These are phyloP conservation scores for Galeruca laticollis DNA, from an alignment of 2,888 invertebrate species.

Conservation along the genomic window DNA sequence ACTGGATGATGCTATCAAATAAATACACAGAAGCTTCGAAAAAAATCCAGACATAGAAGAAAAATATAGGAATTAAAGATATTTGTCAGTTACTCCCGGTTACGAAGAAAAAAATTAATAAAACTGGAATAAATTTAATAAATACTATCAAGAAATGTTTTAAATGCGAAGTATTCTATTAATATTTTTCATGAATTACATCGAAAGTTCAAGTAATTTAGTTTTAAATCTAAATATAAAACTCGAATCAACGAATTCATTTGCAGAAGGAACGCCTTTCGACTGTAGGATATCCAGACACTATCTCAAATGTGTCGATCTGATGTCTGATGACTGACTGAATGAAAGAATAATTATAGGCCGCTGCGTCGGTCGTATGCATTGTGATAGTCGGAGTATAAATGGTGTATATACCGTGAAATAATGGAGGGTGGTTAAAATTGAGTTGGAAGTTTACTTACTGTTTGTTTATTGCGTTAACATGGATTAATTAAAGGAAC, in stretches of 20 bases:
- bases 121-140: no score
- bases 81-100: no score
- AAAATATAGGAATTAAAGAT: no score
- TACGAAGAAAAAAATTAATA: no score
- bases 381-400: constrained; percentile 58
- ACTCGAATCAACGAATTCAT: constrained; percentile 1
- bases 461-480: constrained; percentile 53
- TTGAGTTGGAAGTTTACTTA: constrained; percentile 30
- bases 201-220: background rate
- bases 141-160: no score
- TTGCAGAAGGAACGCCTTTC: constrained; percentile 14
- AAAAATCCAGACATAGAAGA: no score
- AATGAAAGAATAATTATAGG: constrained; percentile 65
- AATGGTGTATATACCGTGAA: constrained; percentile 53
- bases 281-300: constrained; percentile 18
- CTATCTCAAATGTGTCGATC: constrained; percentile 44
- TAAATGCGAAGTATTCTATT: no score
- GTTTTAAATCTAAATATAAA: background rate
- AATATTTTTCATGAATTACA: no score
- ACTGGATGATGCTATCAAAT: no score
- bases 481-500: no score
- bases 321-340: constrained; percentile 60
- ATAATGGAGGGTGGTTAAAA: constrained; percentile 51
- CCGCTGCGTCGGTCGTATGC: constrained; percentile 61
- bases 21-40: no score